Percentiles rank a stretch among this genome's conserved stretches.
Evolutionary conservation across 2,113 vertebrate species (phyloP).

Genomic region (Malurus cyaneus): DNA sequence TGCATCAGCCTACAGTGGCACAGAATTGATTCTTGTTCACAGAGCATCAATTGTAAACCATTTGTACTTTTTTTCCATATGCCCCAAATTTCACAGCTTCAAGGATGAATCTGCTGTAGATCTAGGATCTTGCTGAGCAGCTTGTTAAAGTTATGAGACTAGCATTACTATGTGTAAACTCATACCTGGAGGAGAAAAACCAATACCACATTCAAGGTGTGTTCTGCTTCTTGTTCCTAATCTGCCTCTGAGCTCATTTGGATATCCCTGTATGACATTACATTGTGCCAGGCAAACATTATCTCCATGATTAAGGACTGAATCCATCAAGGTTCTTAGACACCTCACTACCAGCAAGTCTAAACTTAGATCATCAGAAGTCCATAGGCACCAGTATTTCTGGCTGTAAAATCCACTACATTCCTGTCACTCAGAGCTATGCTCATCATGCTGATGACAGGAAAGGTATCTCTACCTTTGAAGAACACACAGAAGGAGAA

Average conservation of each 20-base stretch:
- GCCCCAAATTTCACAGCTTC: not conserved
- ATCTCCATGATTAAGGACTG: not conserved
- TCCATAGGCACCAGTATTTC: not conserved
- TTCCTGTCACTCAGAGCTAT: not conserved
- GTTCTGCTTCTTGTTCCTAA: not conserved
- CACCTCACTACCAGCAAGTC: not conserved
- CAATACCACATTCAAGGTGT: not conserved
- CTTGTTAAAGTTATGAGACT: not conserved
- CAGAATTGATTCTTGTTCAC: not conserved
- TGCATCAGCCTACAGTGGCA: not conserved
- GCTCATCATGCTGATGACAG: not conserved
- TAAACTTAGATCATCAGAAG: not conserved
- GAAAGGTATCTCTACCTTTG: not conserved
- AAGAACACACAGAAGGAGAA: not conserved
- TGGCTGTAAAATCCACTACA: not conserved
- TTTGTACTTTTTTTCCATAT: not conserved
- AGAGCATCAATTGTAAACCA: not conserved
- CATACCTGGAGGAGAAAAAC: not conserved
- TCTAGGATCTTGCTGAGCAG: not conserved
- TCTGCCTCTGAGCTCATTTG: not conserved
- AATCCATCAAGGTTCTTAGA: not conserved
- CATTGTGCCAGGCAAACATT: not conserved
- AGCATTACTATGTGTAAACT: not conserved
- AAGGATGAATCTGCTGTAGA: not conserved
- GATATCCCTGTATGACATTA: not conserved